phyloP scores from a whole-genome alignment of 2,888 invertebrate species.

The Julus scandinavius region DNA sequence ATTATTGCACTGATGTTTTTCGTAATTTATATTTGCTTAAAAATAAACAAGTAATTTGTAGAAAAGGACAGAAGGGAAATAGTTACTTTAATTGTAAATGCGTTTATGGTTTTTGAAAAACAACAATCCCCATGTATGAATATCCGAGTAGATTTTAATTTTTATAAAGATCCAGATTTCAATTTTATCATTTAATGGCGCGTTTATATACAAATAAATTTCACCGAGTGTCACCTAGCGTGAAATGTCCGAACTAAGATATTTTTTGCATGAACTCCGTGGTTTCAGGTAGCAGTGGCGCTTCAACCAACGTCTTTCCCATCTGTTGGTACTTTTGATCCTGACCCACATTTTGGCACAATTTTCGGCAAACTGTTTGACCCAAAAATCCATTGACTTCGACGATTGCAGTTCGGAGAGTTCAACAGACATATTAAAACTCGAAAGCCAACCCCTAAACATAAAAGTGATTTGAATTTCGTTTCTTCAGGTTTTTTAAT shows the following conservation, averaged over 20 bases:
- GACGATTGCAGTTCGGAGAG: not conserved
- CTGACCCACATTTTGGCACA: not conserved
- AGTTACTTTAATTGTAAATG: too few relatives aligned
- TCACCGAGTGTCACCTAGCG: not conserved
- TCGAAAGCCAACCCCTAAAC: not conserved
- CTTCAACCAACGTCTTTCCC: not conserved
- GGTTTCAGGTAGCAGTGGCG: not conserved
- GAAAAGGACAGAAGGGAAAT: too few relatives aligned
- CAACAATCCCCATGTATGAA: too few relatives aligned
- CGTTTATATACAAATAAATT: too few relatives aligned
- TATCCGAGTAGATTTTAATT: too few relatives aligned
- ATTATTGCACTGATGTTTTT: too few relatives aligned
- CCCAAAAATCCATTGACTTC: conserved; percentile 10
- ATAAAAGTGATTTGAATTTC: not conserved
- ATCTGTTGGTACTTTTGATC: not conserved
- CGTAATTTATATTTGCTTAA: too few relatives aligned
- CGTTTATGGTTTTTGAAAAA: too few relatives aligned
- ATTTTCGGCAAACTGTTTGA: not conserved
- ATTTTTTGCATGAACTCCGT: too few relatives aligned
- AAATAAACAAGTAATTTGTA: too few relatives aligned
- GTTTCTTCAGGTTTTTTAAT: not conserved
- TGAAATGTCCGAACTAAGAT: not conserved
- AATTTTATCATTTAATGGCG: too few relatives aligned
- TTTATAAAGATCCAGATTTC: too few relatives aligned
- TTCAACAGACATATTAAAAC: not conserved